phyloP scores from a whole-genome alignment of 2,797 vertebrate species.

The Pantherophis vulpinus region DNA sequence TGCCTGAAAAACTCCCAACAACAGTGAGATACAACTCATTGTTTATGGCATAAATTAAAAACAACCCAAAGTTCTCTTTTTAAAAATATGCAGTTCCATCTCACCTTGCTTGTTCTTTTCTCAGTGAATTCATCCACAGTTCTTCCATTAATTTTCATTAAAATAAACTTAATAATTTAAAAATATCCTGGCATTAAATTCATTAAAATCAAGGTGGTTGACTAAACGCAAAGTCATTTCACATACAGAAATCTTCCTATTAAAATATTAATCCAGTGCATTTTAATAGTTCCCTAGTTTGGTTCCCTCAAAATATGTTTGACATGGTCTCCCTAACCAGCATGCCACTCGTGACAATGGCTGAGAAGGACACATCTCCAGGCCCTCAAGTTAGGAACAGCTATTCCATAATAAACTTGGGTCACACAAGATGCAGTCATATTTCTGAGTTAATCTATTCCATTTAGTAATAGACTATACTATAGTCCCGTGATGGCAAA shows the following conservation, averaged over 20 bases:
- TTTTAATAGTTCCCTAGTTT: neutral
- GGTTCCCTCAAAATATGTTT: neutral
- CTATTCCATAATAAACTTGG: neutral
- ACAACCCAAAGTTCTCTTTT: neutral
- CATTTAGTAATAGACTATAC: neutral
- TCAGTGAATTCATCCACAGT: slow-evolving; percentile 28
- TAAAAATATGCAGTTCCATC: neutral
- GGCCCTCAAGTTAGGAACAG: neutral
- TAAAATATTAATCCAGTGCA: neutral
- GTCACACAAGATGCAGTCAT: neutral
- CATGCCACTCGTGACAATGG: neutral
- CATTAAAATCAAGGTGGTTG: slow-evolving; percentile 35
- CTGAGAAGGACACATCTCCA: neutral
- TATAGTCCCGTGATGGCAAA: too few relatives aligned
- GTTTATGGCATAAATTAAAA: neutral
- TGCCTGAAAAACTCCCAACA: neutral
- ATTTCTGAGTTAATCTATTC: neutral
- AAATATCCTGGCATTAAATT: slow-evolving; percentile 2
- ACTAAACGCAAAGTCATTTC: slow-evolving; percentile 26
- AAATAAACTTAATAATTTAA: accelerated
- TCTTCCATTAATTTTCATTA: slow-evolving; percentile 15
- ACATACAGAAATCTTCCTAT: slow-evolving; percentile 1
- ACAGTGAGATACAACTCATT: neutral
- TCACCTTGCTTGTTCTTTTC: slow-evolving; percentile 10
- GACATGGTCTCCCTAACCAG: neutral